Base-by-base conservation (phyloP, 2,888 invertebrate species). In the Amblyteles armatorius region DNA sequence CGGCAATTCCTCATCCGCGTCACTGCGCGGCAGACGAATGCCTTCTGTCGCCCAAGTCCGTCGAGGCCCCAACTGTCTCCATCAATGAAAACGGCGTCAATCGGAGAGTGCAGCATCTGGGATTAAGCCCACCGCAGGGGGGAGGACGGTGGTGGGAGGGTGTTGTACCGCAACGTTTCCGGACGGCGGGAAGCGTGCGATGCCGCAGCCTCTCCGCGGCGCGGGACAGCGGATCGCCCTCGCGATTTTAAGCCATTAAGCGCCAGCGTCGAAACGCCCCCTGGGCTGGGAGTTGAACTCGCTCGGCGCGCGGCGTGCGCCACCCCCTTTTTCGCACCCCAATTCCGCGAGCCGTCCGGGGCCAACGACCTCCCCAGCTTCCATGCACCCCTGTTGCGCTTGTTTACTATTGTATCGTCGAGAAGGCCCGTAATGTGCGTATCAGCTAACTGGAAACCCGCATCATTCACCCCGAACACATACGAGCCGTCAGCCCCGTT, bases 351-450 rank as follows among this genome's bases (percentile, higher is more conserved):
- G 89, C 89, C 88, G 76, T 77, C 71, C 48, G 22, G 63, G 86
- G 44, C 85, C 74, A 76, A 72, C 87, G 65, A 92, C 91, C 92
- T 93, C 92, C 86, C 83, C 65, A 3, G 26, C 19, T 7, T 11
- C 87, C 88, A 91, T 94, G 89, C 52, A 85, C 79, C 86, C 93
- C 93, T 93, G 92, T 81, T 93, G 90, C 87, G 74, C 89, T 93
- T 94, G 94, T 93, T 94, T 93, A 93, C 93, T 89, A 88, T 92
- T 92, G 92, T 93, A 93, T 93, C 92, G 92, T 93, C 92, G 89
- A 87, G 88, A 87, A 88, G 85, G 83, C 73, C 69, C 79, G 84
- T 74, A 26, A 68, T 60, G 40, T 65, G 72, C 65, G 73, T 77
- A 77, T 71, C 26, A 44, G 40, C 26, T 33, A 40, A 68, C 36